Percentiles rank a stretch among this genome's conserved stretches.
Conservation (phyloP, 1,140 invertebrate genomes). For the Drosophila littoralis region DNA sequence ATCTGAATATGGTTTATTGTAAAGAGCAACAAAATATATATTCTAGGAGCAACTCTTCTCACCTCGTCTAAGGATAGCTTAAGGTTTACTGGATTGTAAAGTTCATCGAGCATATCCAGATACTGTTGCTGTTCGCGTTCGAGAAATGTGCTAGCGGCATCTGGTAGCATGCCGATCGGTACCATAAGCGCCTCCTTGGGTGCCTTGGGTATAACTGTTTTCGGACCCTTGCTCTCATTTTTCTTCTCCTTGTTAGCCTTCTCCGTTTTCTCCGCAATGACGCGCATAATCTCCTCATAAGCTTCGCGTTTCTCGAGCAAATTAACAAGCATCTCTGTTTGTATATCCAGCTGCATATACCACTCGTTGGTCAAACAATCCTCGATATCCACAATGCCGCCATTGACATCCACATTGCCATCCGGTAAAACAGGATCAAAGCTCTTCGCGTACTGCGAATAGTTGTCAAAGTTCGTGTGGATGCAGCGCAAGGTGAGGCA, state of each 20-base stretch:
- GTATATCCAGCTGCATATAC: constrained; percentile 55
- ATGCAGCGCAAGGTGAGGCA: constrained; percentile 70
- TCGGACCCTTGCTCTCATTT: constrained; percentile 10
- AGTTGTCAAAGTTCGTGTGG: constrained; percentile 59
- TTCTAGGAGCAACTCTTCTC: neutral
- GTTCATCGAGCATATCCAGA: constrained; percentile 44
- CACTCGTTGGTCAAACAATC: constrained; percentile 63
- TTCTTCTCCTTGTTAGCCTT: constrained; percentile 24
- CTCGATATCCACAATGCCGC: constrained; percentile 58
- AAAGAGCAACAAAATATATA: no score
- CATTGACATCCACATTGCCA: constrained; percentile 37
- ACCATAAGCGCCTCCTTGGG: constrained; percentile 49
- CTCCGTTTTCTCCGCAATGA: constrained; percentile 43
- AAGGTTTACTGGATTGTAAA: constrained; percentile 58
- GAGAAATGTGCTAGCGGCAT: constrained; percentile 46
- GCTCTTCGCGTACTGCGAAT: constrained; percentile 68
- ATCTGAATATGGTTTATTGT: constrained; percentile 40
- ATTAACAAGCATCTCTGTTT: constrained; percentile 36
- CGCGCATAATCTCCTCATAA: constrained; percentile 57
- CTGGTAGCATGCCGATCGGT: constrained; percentile 48
- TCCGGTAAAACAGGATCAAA: constrained; percentile 30
- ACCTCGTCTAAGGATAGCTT: constrained; percentile 55
- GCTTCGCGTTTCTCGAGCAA: constrained; percentile 34
- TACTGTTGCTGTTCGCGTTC: constrained; percentile 59
- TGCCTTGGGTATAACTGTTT: constrained; percentile 48